These are phyloP conservation scores for Crepidodera aurea DNA, from an alignment of 2,888 invertebrate species.

Conservation along the genomic window DNA sequence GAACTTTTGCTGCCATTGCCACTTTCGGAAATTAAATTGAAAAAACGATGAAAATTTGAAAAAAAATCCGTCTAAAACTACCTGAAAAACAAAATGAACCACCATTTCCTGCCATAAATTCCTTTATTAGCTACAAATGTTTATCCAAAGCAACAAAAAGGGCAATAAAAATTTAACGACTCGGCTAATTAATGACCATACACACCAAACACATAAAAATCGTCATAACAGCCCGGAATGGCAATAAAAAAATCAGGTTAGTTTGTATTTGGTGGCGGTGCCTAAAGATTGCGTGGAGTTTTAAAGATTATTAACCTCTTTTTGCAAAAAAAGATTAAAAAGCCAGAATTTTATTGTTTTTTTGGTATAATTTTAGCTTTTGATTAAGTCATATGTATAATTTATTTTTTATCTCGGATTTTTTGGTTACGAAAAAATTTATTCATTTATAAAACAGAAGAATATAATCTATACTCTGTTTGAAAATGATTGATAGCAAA, in stretches of 20 bases:
- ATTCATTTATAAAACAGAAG: no score
- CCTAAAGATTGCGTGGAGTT: conserved; percentile 1
- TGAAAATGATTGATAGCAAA: no score
- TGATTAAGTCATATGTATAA: no score
- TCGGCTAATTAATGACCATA: conserved; percentile 31
- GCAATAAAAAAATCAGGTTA: conserved; percentile 17
- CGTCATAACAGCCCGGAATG: conserved; percentile 28
- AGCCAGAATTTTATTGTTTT: no score
- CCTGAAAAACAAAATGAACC: background rate
- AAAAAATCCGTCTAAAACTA: background rate
- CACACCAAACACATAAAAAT: conserved; percentile 36
- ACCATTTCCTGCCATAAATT: conserved; percentile 12
- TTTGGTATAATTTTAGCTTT: no score
- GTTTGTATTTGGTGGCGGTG: conserved; percentile 11
- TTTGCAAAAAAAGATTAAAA: background rate
- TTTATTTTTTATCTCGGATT: no score
- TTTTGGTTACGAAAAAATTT: no score
- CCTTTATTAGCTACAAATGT: conserved; percentile 15
- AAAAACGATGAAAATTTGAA: no score
- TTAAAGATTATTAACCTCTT: conserved; percentile 9
- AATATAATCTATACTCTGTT: no score
- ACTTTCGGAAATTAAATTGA: no score
- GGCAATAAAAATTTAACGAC: conserved; percentile 29
- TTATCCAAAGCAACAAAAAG: conserved; percentile 26
- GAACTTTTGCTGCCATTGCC: no score